Base-by-base conservation (phyloP, 2,113 vertebrate species). In the Aix galericulata region DNA sequence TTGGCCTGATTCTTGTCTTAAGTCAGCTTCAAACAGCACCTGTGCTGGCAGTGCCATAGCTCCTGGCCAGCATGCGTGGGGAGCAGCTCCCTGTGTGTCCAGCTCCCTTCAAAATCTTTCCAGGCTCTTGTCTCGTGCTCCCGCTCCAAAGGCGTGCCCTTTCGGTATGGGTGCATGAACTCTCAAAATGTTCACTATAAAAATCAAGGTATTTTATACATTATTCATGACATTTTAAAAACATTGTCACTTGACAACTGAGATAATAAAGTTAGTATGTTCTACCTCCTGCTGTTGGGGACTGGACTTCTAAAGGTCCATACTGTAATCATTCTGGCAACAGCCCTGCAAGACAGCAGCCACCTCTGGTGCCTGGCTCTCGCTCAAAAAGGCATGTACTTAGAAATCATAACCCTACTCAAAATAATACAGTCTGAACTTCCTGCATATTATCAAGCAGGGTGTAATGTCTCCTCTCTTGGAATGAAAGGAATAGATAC, bases 161-260 rank as follows among this genome's bases (percentile, higher is more conserved):
- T 96, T 86, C 26, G 73, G 58, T 75, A 86, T 88, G 52, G 11
- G 91, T 77, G 96, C 50, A 11, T 56, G 36, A 94, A 82, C 91
- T 96, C 82, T 68, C 87, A 55, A 93, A 87, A 84, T 46, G 55
- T 71, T 89, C 63, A 44, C 59, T 91, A 77, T 81, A 48, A 96
- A 97, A 95, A 73, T 69, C 53, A 94, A 95, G 91, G 89, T 71
- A 42, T 93, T 84, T 86, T 93, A 84, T 97, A 89, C 95, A 97
- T 97, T 94, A 98, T 97, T 96, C 91, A 98, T 95, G 74, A 62
- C 80, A 92, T 97, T 97, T 97, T 81, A 74, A 94, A 96, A 87
- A 18, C n/a, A 90, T 40, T 95, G 78, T 93, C 89, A 91, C 69
- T 93, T 93, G 94, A 82, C 80, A 95, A 92, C 56, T 17, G 58